Conservation (phyloP, 2,797 vertebrate species). For the Paedocypris micromegethes region DNA sequence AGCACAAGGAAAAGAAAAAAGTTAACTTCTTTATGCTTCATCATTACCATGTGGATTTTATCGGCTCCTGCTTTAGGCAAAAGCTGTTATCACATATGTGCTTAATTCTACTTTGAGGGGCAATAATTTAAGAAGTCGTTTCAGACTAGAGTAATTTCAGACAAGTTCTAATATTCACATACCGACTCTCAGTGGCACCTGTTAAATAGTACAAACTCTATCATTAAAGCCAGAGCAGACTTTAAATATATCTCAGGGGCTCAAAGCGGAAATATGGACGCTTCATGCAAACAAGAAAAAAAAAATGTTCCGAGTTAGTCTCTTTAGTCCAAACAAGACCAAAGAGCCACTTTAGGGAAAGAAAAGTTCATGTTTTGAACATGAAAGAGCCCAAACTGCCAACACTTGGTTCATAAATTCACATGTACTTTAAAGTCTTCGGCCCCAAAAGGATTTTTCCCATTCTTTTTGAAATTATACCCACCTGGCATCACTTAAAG, state of each 20-base stretch:
- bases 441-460: constrained; percentile 62
- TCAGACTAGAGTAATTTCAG: constrained; percentile 25
- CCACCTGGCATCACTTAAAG: constrained; percentile 78
- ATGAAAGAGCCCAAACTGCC: constrained; percentile 57
- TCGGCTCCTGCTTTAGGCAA: constrained; percentile 7
- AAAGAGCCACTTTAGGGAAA: constrained; percentile 55
- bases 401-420: constrained; percentile 49
- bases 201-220: constrained; percentile 22
- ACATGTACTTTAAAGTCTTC: constrained; percentile 63
- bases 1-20: no score
- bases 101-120: constrained; percentile 12
- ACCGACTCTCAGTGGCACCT: constrained; percentile 25
- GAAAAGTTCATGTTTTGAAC: constrained; percentile 59
- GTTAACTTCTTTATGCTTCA: constrained; percentile 11
- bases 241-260: constrained; percentile 46
- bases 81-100: constrained; percentile 4
- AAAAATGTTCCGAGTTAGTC: constrained; percentile 50
- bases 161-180: constrained; percentile 26
- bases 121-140: constrained; percentile 14
- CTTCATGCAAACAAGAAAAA: constrained; percentile 48
- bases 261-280: constrained; percentile 58
- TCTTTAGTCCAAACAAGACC: constrained; percentile 59
- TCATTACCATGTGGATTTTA: constrained; percentile 10
- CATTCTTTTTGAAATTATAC: constrained; percentile 72
- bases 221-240: constrained; percentile 21